Percentiles rank a stretch among this genome's conserved stretches.
phyloP scores from a whole-genome alignment of 2,888 invertebrate species.

The Ceratothoa steindachneri region DNA sequence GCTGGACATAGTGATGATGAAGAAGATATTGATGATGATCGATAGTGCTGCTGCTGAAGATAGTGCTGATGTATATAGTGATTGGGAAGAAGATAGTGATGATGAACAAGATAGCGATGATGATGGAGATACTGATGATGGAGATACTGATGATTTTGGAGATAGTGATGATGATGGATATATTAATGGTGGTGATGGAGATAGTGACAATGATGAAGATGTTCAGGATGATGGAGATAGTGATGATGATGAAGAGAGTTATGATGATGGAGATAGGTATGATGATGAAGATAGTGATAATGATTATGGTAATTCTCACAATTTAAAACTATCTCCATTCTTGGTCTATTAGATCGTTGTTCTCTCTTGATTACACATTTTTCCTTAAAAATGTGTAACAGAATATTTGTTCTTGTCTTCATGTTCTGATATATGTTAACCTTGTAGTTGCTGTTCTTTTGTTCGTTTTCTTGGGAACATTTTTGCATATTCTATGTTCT shows the following conservation, averaged over 20 bases:
- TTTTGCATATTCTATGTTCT: too few relatives aligned
- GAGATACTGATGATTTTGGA: background rate
- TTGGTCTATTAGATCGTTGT: too few relatives aligned
- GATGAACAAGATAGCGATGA: background rate
- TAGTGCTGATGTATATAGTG: background rate
- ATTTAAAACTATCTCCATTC: too few relatives aligned
- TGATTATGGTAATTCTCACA: conserved; percentile 1
- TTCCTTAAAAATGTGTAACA: too few relatives aligned
- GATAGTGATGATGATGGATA: background rate
- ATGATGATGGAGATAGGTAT: background rate
- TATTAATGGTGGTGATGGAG: background rate
- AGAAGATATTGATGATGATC: background rate
- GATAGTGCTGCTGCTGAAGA: background rate
- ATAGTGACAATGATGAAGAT: background rate
- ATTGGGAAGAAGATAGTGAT: background rate
- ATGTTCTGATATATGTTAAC: too few relatives aligned
- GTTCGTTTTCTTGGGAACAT: too few relatives aligned
- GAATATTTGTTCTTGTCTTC: too few relatives aligned
- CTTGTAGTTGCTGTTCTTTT: too few relatives aligned
- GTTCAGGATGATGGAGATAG: background rate
- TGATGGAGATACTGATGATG: background rate
- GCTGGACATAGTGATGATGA: background rate
- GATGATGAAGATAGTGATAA: background rate
- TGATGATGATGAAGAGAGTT: background rate
- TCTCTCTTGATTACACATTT: too few relatives aligned